Percentiles rank a stretch among this genome's conserved stretches.
These are phyloP conservation scores for Sparus aurata DNA, from an alignment of 2,797 vertebrate genomes.

Conservation along the genomic window DNA sequence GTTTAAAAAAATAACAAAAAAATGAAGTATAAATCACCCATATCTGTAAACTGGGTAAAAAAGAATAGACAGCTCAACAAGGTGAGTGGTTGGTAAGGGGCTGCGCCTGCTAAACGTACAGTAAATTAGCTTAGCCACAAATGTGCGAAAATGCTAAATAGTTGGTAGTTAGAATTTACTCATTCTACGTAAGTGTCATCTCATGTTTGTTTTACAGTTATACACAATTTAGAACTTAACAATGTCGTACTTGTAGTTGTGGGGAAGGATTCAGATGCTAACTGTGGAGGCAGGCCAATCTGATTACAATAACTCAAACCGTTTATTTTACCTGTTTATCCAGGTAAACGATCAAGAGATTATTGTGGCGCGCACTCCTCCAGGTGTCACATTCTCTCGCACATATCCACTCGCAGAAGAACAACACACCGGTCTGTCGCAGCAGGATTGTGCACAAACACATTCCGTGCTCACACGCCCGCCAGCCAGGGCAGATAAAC, in stretches of 20 bases:
- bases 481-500: conserved; percentile 60
- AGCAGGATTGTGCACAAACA: conserved; percentile 29
- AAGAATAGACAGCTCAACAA: not conserved
- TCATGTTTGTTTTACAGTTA: not conserved
- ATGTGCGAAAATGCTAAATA: not conserved
- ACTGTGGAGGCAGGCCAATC: not conserved
- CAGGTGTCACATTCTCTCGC: conserved; percentile 18
- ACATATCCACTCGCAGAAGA: conserved; percentile 1
- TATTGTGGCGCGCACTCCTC: not conserved
- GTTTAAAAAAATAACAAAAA: no score
- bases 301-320: not conserved
- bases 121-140: not conserved
- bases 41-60: not conserved
- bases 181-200: not conserved
- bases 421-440: conserved; percentile 28
- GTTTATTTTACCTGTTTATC: not conserved
- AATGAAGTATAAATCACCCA: not conserved
- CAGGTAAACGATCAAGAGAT: conserved; percentile 3
- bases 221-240: not conserved
- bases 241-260: not conserved
- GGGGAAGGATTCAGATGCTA: no score
- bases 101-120: no score
- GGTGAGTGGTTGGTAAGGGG: no score
- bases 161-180: not conserved
- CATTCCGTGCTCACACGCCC: conserved; percentile 52